A percentile compares a stretch with the other conserved stretches of the same genome.
Conservation (phyloP, 2,113 vertebrate genomes). For the Dasypus novemcinctus region DNA sequence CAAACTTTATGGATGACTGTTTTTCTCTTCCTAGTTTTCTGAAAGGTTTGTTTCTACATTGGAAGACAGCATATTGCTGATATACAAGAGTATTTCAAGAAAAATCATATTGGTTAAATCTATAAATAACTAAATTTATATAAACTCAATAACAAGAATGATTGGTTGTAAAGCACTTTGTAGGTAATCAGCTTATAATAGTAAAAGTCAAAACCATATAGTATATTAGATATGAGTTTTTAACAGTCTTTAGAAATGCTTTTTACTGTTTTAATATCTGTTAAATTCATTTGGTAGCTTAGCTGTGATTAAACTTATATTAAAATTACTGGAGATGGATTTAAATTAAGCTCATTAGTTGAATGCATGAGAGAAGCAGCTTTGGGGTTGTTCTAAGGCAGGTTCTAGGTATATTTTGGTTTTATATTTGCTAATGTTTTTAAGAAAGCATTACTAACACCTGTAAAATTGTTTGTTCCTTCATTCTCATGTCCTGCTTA, state of each 20-base stretch:
- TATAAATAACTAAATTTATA: slow-evolving; percentile 60
- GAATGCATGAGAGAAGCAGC: slow-evolving; percentile 51
- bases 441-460: slow-evolving; percentile 42
- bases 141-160: slow-evolving; percentile 50
- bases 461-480: slow-evolving; percentile 40
- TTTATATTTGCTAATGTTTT: slow-evolving; percentile 45
- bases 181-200: slow-evolving; percentile 50
- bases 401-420: slow-evolving; percentile 56
- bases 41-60: slow-evolving; percentile 15
- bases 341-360: slow-evolving; percentile 62
- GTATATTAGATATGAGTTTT: slow-evolving; percentile 58
- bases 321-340: slow-evolving; percentile 56
- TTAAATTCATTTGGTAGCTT: slow-evolving; percentile 57
- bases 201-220: slow-evolving; percentile 34
- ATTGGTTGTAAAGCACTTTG: slow-evolving; percentile 59
- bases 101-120: slow-evolving; percentile 72
- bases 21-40: slow-evolving; percentile 63
- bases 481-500: slow-evolving; percentile 36
- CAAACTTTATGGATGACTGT: slow-evolving; percentile 74
- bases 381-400: slow-evolving; percentile 46
- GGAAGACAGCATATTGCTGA: slow-evolving; percentile 59
- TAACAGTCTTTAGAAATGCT: slow-evolving; percentile 56
- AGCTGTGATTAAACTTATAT: slow-evolving; percentile 48
- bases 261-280: slow-evolving; percentile 52
- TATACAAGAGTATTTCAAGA: slow-evolving; percentile 64